A percentile compares a stretch with the other conserved stretches of the same genome.
These are phyloP conservation scores for Lepidochrysops patricia DNA, from an alignment of 2,888 invertebrate species.

Conservation along the genomic window DNA sequence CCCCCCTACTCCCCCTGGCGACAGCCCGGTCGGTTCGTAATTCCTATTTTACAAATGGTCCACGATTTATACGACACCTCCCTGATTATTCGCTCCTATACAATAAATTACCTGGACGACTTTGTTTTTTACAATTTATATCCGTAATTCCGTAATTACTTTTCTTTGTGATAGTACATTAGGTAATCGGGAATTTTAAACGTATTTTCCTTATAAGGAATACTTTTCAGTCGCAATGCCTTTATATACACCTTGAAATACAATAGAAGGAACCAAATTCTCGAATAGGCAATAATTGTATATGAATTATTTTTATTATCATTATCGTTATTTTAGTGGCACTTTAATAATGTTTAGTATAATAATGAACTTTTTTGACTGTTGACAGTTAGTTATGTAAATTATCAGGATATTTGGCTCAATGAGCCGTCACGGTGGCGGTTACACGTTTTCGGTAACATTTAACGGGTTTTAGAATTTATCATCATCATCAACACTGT, in stretches of 20 bases:
- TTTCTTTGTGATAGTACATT: constrained; percentile 26
- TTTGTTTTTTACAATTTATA: constrained; percentile 69
- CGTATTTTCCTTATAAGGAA: too few species aligned
- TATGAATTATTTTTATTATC: neutral
- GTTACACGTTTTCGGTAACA: constrained; percentile 1
- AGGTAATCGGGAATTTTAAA: neutral
- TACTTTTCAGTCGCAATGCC: too few species aligned
- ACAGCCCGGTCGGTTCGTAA: constrained; percentile 49
- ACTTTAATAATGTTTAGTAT: too few species aligned
- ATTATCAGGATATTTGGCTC: constrained; percentile 57
- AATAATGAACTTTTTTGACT: neutral
- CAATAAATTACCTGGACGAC: constrained; percentile 68
- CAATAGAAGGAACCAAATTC: too few species aligned
- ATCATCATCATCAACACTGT: neutral
- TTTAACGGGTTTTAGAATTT: neutral
- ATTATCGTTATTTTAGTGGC: too few species aligned
- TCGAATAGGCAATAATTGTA: too few species aligned
- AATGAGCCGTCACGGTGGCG: constrained; percentile 32
- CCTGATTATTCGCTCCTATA: constrained; percentile 65
- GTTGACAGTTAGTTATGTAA: constrained; percentile 41
- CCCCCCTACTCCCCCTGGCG: constrained; percentile 32
- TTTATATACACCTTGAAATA: too few species aligned
- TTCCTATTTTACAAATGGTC: constrained; percentile 72
- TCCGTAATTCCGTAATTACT: constrained; percentile 51
- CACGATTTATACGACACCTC: constrained; percentile 70